phyloP scores from a whole-genome alignment of 1,140 invertebrate genomes.

The Diplogasteroides magnus region DNA sequence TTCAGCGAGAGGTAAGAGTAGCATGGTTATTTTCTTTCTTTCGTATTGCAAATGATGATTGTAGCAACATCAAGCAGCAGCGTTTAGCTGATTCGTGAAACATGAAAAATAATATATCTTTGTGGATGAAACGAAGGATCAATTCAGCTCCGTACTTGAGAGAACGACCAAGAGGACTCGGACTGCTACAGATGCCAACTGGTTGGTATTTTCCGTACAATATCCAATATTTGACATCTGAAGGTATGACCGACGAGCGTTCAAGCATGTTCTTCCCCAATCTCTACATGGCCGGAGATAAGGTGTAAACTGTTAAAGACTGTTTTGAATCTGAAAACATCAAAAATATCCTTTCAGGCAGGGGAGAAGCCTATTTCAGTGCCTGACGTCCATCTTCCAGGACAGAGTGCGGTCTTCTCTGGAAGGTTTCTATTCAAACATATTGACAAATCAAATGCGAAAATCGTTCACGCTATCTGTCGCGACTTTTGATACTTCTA shows the following conservation, averaged over 20 bases:
- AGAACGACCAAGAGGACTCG: neutral
- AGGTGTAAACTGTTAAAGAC: conserved; percentile 11
- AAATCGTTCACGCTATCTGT: too few species aligned
- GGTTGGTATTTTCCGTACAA: neutral
- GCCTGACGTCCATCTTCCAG: conserved; percentile 36
- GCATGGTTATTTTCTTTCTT: too few species aligned
- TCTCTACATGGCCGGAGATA: conserved; percentile 39
- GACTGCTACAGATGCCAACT: conserved; percentile 33
- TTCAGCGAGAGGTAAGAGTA: too few species aligned
- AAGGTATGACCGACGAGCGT: conserved; percentile 37
- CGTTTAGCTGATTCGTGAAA: too few species aligned
- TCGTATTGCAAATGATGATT: too few species aligned
- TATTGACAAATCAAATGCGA: too few species aligned
- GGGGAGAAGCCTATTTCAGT: conserved; percentile 33
- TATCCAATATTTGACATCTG: neutral
- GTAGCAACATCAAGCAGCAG: too few species aligned
- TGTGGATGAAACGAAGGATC: too few species aligned
- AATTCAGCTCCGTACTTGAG: neutral
- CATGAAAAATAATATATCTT: too few species aligned
- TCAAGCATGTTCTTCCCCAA: conserved; percentile 32
- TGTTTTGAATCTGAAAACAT: neutral
- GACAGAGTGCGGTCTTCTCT: conserved; percentile 31
- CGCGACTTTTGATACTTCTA: too few species aligned
- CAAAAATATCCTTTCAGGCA: neutral
- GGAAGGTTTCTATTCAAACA: too few species aligned